Evolutionary conservation across 1,140 invertebrate genomes (phyloP).

Genomic region (Meloidogyne hapla): DNA sequence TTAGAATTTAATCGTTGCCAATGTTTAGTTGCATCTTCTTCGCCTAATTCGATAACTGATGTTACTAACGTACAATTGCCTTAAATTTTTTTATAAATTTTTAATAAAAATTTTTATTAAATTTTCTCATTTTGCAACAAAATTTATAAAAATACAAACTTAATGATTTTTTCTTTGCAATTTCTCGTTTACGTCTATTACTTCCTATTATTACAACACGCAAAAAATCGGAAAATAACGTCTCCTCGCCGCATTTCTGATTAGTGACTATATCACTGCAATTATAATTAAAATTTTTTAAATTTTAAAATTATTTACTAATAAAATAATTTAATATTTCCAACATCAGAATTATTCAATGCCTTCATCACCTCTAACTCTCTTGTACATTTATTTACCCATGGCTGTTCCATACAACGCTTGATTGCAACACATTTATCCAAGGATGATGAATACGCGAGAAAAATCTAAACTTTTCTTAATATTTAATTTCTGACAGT

Average conservation of each 20-base stretch:
- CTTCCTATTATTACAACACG: slow-evolving; percentile 5
- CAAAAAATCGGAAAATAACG: neutral
- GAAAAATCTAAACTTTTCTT: neutral
- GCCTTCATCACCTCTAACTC: neutral
- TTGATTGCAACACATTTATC: neutral
- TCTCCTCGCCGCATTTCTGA: neutral
- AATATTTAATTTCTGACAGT: too few relatives aligned
- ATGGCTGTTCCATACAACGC: slow-evolving; percentile 1
- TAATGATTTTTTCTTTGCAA: neutral
- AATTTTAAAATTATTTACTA: neutral
- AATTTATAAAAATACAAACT: neutral
- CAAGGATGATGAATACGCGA: neutral
- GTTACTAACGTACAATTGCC: neutral
- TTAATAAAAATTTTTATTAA: neutral
- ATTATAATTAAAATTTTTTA: neutral
- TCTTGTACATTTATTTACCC: neutral
- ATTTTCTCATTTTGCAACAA: too few relatives aligned
- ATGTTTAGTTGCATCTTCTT: neutral
- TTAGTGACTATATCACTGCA: neutral
- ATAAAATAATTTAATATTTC: slow-evolving; percentile 7
- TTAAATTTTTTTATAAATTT: neutral
- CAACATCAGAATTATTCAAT: neutral
- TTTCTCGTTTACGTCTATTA: neutral
- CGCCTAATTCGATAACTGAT: neutral
- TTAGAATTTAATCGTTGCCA: neutral